Evolutionary conservation across 2,888 invertebrate species (phyloP), one percentile per base, ranked within the genome.

Genomic region (Abscondita cerata): DNA sequence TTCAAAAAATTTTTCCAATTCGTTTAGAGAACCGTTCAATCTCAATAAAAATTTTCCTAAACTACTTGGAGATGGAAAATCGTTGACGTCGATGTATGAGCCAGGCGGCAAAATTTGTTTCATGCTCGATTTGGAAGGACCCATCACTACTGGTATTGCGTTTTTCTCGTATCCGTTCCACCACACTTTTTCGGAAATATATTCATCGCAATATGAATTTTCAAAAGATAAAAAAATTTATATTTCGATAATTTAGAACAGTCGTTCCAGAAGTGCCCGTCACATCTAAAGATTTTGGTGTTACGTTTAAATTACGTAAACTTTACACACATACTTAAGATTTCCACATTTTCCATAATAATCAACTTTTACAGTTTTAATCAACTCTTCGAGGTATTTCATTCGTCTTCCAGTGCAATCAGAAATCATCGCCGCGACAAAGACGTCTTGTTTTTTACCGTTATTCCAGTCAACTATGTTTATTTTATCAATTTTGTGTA

Each of bases 171-270:
- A 89, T 0, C 86, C 87, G 68, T 89, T 84, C 82, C 87, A 86
- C 79, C 87, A 90, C 0, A 85, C 73, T 74, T 91, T 91, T 72
- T 91, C 90, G 0, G 89, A 89, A 47, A 90, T 76, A 70, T 91
- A 91, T 72, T 90, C 87, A 4, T 81, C 81, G 72, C 90, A 91
- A 68, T 86, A 84, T 0, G 87, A 85, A 72, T 90, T 90, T 76
- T 91, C 91, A 66, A 90, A 85, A 0, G 88, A 85, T 40, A 91
- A 76, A 70, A 89, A 75, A 90, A 91, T 68, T 88, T 81, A 75
- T 90, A 91, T 6, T 82, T 70, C 0, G 81, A 76, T 40, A 89
- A 76, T 4, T 76, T 67, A 1, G 81, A 75, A 68, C 90, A 91
- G 73, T 90, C 88, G 31, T 34, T 72, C 66, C 66, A 78, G 67